Conservation (phyloP, 2,113 vertebrate species). For the Xenopus tropicalis region UCB_Xtro_10.0 CM004449.2:98553001-98553500, state of each 20-base stretch:
- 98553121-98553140: constrained; percentile 97
- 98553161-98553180: constrained; percentile 91
- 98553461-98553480: too few relatives aligned
- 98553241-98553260: not conserved
- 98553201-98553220: constrained; percentile 95
- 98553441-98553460: too few relatives aligned
- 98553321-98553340: not conserved
- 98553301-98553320: not conserved
- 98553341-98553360: not conserved
- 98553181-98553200: constrained; percentile 95
- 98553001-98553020: too few relatives aligned
- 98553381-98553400: not conserved
- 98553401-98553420: not conserved
- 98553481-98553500: too few relatives aligned
- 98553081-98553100: not conserved
- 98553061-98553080: too few relatives aligned
- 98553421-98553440: not conserved
- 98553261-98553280: not conserved
- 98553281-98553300: not conserved
- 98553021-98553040: too few relatives aligned
- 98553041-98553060: too few relatives aligned
- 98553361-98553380: constrained; percentile 1
- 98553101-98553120: constrained; percentile 73
- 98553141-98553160: constrained; percentile 88
- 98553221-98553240: constrained; percentile 95